Conservation (phyloP, 2,797 vertebrate genomes). For the Lycodopsis pacificus region DNA sequence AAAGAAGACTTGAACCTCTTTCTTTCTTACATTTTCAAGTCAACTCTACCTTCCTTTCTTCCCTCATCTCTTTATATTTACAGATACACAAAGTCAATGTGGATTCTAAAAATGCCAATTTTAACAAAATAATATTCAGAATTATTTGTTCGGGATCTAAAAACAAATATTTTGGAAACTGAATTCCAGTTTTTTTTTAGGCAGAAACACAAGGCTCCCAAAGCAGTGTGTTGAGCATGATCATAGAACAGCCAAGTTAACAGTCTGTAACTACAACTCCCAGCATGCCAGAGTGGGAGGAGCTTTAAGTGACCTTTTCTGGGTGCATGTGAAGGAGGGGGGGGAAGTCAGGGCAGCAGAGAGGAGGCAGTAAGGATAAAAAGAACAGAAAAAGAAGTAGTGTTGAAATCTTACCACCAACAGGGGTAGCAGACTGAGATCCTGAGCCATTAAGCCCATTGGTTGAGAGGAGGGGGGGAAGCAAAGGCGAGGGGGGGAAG, state of each 20-base stretch:
- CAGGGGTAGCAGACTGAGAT: constrained; percentile 97
- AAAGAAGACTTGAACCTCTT: not conserved
- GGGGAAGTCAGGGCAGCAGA: constrained; percentile 70
- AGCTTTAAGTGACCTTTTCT: constrained; percentile 72
- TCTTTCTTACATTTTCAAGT: not conserved
- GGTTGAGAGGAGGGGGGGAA: constrained; percentile 78
- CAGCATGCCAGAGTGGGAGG: constrained; percentile 74
- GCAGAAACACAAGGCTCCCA: constrained; percentile 7
- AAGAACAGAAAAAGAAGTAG: constrained; percentile 82
- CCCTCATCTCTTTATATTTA: not conserved
- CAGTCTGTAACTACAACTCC: constrained; percentile 61
- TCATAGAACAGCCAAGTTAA: constrained; percentile 42
- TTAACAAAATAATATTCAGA: not conserved
- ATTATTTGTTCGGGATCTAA: not conserved
- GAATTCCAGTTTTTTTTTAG: not conserved
- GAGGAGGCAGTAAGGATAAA: constrained; percentile 72
- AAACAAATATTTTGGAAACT: not conserved
- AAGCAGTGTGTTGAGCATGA: constrained; percentile 58
- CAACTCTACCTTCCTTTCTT: not conserved
- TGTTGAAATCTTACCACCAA: constrained; percentile 94
- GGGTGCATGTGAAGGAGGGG: constrained; percentile 52
- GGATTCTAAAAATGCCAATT: not conserved
- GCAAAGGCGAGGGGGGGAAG: constrained; percentile 84
- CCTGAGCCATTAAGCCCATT: constrained; percentile 93
- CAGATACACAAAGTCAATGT: not conserved